A percentile compares a stretch with the other conserved stretches of the same genome.
These are phyloP conservation scores for Mus musculus DNA, from an alignment of 2,113 vertebrate species.

Conservation along the genomic window GRCm39 chr17:16334501-16335000, in stretches of 20 bases:
- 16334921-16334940: neutral
- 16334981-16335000: neutral
- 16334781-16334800: neutral
- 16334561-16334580: neutral
- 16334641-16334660: neutral
- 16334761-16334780: neutral
- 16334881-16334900: neutral
- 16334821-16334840: neutral
- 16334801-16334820: neutral
- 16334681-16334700: neutral
- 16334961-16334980: neutral
- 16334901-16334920: neutral
- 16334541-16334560: neutral
- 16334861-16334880: neutral
- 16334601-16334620: neutral
- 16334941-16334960: neutral
- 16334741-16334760: neutral
- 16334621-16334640: neutral
- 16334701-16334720: neutral
- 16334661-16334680: neutral
- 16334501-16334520: neutral
- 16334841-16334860: slow-evolving; percentile 25
- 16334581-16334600: neutral
- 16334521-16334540: neutral
- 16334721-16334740: neutral